These are phyloP conservation scores for Engraulis encrasicolus DNA, from an alignment of 2,113 vertebrate genomes.

Conservation along the genomic window DNA sequence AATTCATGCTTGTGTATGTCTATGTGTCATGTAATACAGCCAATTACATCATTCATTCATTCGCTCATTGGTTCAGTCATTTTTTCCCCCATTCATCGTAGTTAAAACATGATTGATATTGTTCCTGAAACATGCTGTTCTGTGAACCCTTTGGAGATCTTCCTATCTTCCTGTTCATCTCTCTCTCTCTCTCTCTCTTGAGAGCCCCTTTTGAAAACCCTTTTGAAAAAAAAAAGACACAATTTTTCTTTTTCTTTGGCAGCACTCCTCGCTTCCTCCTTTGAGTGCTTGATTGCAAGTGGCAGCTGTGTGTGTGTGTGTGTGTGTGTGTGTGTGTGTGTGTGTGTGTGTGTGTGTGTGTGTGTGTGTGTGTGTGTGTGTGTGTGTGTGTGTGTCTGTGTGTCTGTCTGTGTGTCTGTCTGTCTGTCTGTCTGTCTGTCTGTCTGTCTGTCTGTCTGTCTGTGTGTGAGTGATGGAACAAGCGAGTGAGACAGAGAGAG, in stretches of 20 bases:
- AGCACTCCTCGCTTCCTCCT: background rate
- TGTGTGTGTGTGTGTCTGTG: background rate
- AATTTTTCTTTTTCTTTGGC: background rate
- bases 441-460: background rate
- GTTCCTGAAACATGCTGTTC: conserved; percentile 2
- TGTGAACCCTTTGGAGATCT: background rate
- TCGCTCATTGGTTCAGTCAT: too few species aligned
- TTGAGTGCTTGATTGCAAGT: background rate
- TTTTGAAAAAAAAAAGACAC: background rate
- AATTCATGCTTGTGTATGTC: too few species aligned
- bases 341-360: background rate
- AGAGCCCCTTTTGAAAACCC: background rate
- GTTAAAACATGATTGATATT: too few species aligned
- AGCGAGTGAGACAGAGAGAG: background rate
- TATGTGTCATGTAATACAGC: too few species aligned
- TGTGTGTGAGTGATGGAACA: background rate
- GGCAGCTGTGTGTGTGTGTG: background rate
- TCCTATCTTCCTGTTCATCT: background rate
- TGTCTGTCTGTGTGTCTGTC: too few species aligned
- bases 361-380: background rate
- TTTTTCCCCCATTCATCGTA: too few species aligned
- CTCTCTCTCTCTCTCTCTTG: background rate
- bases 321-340: background rate
- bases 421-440: too few species aligned
- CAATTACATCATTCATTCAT: too few species aligned